Percentiles rank a stretch among this genome's conserved stretches.
Evolutionary conservation across 1,140 invertebrate species (phyloP).

Genomic region (Drosophila rufa): DNA sequence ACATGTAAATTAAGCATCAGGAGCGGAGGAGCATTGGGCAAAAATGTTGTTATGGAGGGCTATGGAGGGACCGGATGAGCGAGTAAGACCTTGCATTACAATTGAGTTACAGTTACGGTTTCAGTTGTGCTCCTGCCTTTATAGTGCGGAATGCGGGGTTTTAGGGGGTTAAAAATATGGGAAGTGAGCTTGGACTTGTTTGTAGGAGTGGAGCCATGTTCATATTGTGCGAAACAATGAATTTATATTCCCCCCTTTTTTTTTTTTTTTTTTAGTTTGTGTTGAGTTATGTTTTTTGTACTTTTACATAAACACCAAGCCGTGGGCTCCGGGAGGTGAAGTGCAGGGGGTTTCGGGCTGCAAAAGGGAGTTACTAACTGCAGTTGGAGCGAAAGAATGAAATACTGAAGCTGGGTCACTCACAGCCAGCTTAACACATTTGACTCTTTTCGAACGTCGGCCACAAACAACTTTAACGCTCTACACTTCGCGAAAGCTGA

Average conservation of each 20-base stretch:
- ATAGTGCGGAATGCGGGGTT: not conserved
- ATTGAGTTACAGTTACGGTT: constrained; percentile 79
- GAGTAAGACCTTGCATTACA: constrained; percentile 77
- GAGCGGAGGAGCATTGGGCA: not conserved
- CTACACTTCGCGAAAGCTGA: not conserved
- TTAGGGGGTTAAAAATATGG: not conserved
- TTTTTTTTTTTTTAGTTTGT: constrained; percentile 22
- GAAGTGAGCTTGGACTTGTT: constrained; percentile 10
- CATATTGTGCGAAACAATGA: constrained; percentile 81
- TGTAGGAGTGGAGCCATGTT: constrained; percentile 25
- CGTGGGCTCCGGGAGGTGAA: not conserved
- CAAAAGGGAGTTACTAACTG: constrained; percentile 20
- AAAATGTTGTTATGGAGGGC: constrained; percentile 4
- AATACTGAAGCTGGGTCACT: constrained; percentile 25
- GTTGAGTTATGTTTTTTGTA: constrained; percentile 41
- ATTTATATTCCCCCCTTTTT: constrained; percentile 61
- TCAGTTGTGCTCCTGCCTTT: constrained; percentile 52
- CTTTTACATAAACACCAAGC: constrained; percentile 57
- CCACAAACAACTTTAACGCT: not conserved
- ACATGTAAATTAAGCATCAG: constrained; percentile 62
- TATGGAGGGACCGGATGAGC: constrained; percentile 39
- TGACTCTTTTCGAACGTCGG: constrained; percentile 47
- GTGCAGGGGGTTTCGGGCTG: not conserved
- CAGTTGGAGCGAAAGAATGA: constrained; percentile 35
- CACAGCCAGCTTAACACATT: constrained; percentile 60